Evolutionary conservation across 2,888 invertebrate genomes (phyloP).

Genomic region (Cylindroiulus punctatus): DNA sequence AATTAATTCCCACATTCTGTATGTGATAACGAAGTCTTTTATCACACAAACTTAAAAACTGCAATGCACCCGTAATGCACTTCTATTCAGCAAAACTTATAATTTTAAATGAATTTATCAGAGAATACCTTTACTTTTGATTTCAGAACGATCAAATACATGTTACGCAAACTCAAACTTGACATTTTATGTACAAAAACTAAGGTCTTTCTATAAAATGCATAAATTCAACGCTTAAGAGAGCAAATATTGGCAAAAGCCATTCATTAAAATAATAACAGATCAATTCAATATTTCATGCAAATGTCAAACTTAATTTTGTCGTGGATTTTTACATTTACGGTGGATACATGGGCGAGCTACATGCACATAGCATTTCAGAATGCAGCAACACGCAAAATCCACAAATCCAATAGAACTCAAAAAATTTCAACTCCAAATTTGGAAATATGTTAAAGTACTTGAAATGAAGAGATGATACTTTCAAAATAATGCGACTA

Average conservation of each 20-base stretch:
- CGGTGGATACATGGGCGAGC: not conserved
- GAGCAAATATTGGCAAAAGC: not conserved
- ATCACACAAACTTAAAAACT: not conserved
- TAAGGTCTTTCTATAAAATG: not conserved
- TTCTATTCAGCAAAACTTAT: not conserved
- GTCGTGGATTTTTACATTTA: not conserved
- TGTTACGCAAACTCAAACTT: not conserved
- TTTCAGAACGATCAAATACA: not conserved
- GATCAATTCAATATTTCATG: not conserved
- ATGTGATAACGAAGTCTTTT: too few species aligned
- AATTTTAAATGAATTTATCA: not conserved
- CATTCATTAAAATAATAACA: too few species aligned
- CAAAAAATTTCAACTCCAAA: not conserved
- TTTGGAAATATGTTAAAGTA: not conserved
- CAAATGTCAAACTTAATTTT: not conserved
- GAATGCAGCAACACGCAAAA: not conserved
- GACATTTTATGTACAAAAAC: not conserved
- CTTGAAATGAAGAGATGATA: too few species aligned
- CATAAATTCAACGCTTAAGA: not conserved
- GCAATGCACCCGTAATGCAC: not conserved
- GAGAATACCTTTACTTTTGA: conserved; percentile 1
- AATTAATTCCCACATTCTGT: too few species aligned
- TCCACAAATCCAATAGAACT: not conserved
- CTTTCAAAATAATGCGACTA: too few species aligned
- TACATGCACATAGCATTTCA: not conserved